Evolutionary conservation across 2,113 vertebrate species (phyloP), one percentile per base, ranked within the genome.

Genomic region (Ailurus styani): DNA sequence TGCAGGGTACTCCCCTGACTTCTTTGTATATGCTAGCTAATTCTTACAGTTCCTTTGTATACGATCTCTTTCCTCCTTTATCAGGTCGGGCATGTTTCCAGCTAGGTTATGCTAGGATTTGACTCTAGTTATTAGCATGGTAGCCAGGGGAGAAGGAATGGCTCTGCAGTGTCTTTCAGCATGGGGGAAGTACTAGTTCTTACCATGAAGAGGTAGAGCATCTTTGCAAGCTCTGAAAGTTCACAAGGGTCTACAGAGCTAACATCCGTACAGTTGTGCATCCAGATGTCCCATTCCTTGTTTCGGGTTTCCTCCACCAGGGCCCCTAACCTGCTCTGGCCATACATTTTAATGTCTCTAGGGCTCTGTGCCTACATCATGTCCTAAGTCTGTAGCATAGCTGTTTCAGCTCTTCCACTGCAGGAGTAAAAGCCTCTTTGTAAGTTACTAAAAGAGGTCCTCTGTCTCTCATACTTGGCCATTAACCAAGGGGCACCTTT

Each of bases 381-480:
- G 62, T 54, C 40, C 7, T 52, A 52, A 83, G 81, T 87, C 40
- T 73, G 70, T 31, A 34, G 29, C 75, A 85, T 42, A 90, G 52
- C 27, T 62, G 34, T 87, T 55, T 96, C 62, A 95, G 62, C 34
- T 93, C 45, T 92, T 96, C 84, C 52, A 86, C 13, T 83, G 23
- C 18, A 78, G 54, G n/a, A 66, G 27, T 47, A 85, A 73, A 92
- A 82, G 31, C 52, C 17, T 94, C 31, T 78, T 83, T 77, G 89
- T 88, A 91, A 68, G 50, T 45, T 94, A 82, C 47, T 89, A n/a
- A 96, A 96, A 78, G 68, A 93, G 60, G 68, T 27, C 34, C 52
- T 97, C 72, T 45, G 55, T 84, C 60, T 91, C 89, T 84, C 45
- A 72, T 14, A 95, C 31, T 87, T 95, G 55, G 77, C 70, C 34